These are phyloP conservation scores for Leptocoma aspasia DNA, from an alignment of 2,113 vertebrate genomes.

Conservation along the genomic window DNA sequence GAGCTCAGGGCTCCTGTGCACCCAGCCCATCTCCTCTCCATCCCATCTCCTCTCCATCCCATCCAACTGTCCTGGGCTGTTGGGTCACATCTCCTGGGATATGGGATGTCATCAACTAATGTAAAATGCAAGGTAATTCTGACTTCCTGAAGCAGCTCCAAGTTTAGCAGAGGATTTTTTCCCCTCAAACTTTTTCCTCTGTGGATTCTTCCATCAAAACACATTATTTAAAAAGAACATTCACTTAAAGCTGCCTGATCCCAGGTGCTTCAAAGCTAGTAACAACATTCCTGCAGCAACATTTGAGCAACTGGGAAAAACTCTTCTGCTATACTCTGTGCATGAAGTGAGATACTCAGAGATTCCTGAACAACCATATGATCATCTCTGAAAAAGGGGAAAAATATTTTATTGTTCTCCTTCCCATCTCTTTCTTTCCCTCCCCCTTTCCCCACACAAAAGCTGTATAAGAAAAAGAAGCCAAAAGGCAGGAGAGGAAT, in stretches of 20 bases:
- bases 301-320: neutral
- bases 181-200: neutral
- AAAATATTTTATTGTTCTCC: neutral
- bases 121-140: conserved; percentile 37
- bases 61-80: neutral
- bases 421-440: neutral
- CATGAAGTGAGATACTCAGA: neutral
- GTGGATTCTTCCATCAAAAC: conserved; percentile 54
- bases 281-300: neutral
- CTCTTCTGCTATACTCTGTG: neutral
- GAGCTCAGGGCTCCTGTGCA: neutral
- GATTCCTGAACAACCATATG: neutral
- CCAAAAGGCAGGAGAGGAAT: conserved; percentile 7
- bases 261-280: neutral
- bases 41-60: neutral
- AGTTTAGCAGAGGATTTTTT: conserved; percentile 24
- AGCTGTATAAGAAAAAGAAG: neutral
- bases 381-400: neutral
- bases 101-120: neutral
- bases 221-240: conserved; percentile 1
- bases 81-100: neutral
- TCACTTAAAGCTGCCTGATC: neutral
- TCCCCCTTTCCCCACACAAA: neutral
- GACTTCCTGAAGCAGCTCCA: conserved; percentile 5
- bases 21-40: neutral